Conservation (phyloP, 2,888 invertebrate species). For the Ommatoiulus sabulosus region DNA sequence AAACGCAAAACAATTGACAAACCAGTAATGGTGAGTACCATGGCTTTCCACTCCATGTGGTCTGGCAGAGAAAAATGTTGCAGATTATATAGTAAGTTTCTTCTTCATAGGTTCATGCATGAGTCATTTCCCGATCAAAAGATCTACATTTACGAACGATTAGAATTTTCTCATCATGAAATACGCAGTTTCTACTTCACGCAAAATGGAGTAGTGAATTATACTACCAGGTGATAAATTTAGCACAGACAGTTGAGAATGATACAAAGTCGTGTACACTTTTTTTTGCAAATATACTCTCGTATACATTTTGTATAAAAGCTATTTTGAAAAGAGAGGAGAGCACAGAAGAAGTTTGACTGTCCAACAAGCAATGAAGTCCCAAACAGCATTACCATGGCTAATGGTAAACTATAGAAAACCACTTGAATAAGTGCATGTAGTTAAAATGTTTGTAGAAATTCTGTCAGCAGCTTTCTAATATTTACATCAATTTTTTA, state of each 20-base stretch:
- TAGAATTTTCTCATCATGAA: not conserved
- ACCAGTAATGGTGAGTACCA: conserved; percentile 15
- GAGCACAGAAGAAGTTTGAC: conserved; percentile 19
- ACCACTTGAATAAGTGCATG: not conserved
- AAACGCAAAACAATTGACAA: conserved; percentile 12
- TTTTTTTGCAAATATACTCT: not conserved
- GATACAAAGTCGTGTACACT: not conserved
- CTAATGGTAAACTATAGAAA: not conserved
- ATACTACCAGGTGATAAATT: not conserved
- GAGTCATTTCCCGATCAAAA: not conserved
- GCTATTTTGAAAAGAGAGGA: not conserved
- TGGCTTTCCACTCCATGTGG: not conserved
- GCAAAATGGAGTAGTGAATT: not conserved
- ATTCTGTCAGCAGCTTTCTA: not conserved
- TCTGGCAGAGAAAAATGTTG: not conserved
- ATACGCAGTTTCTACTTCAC: not conserved
- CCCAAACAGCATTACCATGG: not conserved
- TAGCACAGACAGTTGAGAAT: not conserved
- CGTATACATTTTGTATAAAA: not conserved
- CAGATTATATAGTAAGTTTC: not conserved
- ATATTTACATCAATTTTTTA: not conserved
- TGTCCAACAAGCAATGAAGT: not conserved
- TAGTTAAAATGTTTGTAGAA: not conserved
- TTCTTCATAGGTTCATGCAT: not conserved
- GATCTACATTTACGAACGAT: not conserved